Base-by-base conservation (phyloP, 2,888 invertebrate species). In the Tholera decimalis region DNA sequence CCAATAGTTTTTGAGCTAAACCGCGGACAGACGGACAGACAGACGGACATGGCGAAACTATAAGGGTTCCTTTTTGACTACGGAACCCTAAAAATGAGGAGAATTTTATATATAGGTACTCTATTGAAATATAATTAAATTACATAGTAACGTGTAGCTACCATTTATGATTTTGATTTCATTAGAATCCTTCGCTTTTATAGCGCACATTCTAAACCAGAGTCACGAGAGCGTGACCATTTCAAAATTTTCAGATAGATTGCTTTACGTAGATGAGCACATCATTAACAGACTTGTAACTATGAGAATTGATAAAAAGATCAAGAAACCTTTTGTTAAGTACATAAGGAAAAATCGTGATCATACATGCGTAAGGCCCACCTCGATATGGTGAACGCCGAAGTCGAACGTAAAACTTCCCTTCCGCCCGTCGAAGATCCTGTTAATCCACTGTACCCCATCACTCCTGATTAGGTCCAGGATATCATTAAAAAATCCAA, bases 231-330 rank as follows among this genome's bases (percentile, higher is more conserved):
- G 55, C 71, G 69, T 59, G 47, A 61, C 55, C 39, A 46, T 72
- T 72, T 75, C 72, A 75, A 72, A 63, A 73, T 58, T 63, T 63
- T 70, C 64, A 56, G 55, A 63, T 59, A 58, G 56, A 63, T 47
- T 56, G 51, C 58, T 28, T 18, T 56, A 63, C 47, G 55, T 63
- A 43, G 24, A 56, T 57, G 76, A 54, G 46, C 50, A 59, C 58
- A 63, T 76, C 37, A 39, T 39, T 55, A 47, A 35, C 26, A 47
- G 15, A 55, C 55, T 59, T 58, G 53, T 59, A 56, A 62, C 69
- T 47, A 53, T 66, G 70, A 26, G 58, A 57, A 66, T 33, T 73
- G 54, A 64, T 64, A 41, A 9, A 64, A 28, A 64, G 44, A 65
- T 70, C 9, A 13, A 43, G 18, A 26, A 22, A 43, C 2, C 18